phyloP scores from a whole-genome alignment of 2,797 vertebrate species.

The Mycteria americana region DNA sequence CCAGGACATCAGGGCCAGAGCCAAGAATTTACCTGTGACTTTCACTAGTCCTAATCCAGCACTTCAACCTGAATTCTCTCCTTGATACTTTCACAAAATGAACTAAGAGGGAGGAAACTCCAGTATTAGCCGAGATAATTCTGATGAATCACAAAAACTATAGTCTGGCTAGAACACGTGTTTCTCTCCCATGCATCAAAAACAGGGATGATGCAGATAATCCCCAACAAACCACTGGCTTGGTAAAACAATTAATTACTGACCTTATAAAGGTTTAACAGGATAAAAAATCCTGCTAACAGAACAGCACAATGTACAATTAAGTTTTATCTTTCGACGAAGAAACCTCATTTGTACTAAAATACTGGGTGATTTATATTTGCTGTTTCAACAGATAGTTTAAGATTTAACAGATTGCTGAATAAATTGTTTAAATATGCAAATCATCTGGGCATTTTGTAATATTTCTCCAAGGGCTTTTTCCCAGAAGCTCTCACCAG shows the following conservation, averaged over 20 bases:
- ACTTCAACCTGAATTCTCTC: neutral
- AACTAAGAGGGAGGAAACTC: neutral
- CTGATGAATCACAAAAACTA: neutral
- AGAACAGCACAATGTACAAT: neutral
- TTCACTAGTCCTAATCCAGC: neutral
- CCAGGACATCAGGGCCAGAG: neutral
- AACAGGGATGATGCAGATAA: neutral
- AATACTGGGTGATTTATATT: slow-evolving; percentile 15
- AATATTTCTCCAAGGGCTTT: slow-evolving; percentile 54
- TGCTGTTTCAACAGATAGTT: slow-evolving; percentile 42
- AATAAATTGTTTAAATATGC: slow-evolving; percentile 58
- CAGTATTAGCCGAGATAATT: neutral
- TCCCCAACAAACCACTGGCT: neutral
- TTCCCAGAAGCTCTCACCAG: slow-evolving; percentile 22
- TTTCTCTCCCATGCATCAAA: neutral
- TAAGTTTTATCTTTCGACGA: neutral
- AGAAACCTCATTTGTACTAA: slow-evolving; percentile 28
- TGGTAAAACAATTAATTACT: slow-evolving; percentile 37
- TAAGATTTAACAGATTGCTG: slow-evolving; percentile 47
- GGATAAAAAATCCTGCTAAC: neutral
- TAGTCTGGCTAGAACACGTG: neutral
- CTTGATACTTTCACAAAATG: neutral
- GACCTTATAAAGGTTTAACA: slow-evolving; percentile 19
- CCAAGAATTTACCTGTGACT: neutral
- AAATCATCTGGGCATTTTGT: slow-evolving; percentile 46